Conservation (phyloP, 2,888 invertebrate genomes). For the Ornithoptera priamus region DNA sequence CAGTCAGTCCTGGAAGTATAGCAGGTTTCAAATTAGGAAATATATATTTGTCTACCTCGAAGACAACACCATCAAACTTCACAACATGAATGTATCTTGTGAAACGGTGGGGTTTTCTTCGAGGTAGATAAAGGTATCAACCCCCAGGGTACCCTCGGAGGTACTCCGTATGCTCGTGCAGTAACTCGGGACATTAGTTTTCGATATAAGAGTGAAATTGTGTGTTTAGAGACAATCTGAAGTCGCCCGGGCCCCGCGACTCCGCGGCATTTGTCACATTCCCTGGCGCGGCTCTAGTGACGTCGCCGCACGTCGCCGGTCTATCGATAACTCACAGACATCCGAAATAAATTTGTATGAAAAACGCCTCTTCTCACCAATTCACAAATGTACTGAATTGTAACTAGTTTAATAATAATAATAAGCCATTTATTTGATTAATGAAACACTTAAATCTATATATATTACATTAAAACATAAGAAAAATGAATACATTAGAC, state of each 20-base stretch:
- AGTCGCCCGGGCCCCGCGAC: slow-evolving; percentile 50
- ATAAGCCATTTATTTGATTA: too few species aligned
- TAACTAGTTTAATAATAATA: too few species aligned
- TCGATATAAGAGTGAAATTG: slow-evolving; percentile 74
- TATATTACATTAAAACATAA: too few species aligned
- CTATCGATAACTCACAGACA: too few species aligned
- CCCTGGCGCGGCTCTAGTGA: slow-evolving; percentile 42
- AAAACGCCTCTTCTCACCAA: too few species aligned
- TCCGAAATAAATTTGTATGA: too few species aligned
- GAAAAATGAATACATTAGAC: too few species aligned
- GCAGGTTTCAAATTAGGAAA: too few species aligned
- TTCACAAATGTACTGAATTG: too few species aligned
- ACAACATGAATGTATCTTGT: too few species aligned
- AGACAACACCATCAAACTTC: background rate
- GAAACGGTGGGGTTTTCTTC: background rate
- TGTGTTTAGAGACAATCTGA: slow-evolving; percentile 68
- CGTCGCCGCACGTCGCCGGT: slow-evolving; percentile 27
- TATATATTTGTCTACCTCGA: slow-evolving; percentile 1
- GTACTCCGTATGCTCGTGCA: slow-evolving; percentile 35
- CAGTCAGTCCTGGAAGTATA: too few species aligned
- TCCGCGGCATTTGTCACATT: slow-evolving; percentile 67
- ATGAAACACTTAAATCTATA: too few species aligned
- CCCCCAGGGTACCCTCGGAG: slow-evolving; percentile 33
- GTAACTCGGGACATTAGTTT: slow-evolving; percentile 54
- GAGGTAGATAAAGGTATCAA: slow-evolving; percentile 17